These are phyloP conservation scores for Gymnorhina tibicen DNA, from an alignment of 2,113 vertebrate species.

Conservation along the genomic window DNA sequence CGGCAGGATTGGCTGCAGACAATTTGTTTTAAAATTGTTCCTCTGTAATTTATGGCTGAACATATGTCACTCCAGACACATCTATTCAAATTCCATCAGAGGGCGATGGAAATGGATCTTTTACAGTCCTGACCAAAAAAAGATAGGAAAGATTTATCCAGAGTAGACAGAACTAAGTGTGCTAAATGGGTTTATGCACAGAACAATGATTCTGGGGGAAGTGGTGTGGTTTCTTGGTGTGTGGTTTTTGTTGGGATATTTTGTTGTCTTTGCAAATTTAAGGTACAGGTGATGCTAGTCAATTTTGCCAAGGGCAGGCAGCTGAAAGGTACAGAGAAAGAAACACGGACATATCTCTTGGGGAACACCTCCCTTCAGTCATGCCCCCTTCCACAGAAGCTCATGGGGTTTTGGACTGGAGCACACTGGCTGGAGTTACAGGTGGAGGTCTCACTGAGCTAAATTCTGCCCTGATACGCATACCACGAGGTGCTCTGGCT, in stretches of 20 bases:
- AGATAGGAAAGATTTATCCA: not conserved
- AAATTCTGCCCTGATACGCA: not conserved
- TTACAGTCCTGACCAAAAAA: not conserved
- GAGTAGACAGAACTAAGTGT: not conserved
- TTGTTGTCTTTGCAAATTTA: not conserved
- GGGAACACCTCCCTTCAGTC: not conserved
- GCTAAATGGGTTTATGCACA: not conserved
- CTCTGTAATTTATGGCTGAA: conserved; percentile 28
- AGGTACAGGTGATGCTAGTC: not conserved
- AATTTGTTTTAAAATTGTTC: conserved; percentile 37
- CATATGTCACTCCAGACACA: conserved; percentile 29
- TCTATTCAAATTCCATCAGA: conserved; percentile 37
- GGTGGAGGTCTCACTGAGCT: not conserved
- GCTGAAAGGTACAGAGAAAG: not conserved
- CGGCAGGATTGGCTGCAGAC: not conserved
- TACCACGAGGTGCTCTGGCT: not conserved
- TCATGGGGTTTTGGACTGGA: not conserved
- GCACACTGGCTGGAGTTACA: not conserved
- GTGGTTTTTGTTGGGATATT: not conserved
- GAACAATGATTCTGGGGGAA: not conserved
- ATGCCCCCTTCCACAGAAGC: not conserved
- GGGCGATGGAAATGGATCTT: not conserved
- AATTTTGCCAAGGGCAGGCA: not conserved
- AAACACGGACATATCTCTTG: rapidly evolving
- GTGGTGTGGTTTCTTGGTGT: not conserved